Conservation (phyloP, 2,113 vertebrate genomes). For the Anguilla rostrata region DNA sequence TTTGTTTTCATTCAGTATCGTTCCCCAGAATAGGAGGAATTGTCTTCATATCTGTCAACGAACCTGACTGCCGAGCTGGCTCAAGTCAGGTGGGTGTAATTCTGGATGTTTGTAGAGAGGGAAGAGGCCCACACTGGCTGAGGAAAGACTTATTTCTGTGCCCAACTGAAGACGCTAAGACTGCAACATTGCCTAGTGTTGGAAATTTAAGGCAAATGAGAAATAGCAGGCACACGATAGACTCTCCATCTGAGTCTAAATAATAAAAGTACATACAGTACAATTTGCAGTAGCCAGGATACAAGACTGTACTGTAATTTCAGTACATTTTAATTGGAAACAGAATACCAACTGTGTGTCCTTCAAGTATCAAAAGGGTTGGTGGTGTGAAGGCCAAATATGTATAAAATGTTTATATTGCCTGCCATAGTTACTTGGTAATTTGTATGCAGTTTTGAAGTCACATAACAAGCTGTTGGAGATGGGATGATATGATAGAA, state of each 20-base stretch:
- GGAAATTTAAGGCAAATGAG: not conserved
- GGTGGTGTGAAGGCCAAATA: too few species aligned
- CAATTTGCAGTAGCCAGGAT: not conserved
- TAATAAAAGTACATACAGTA: not conserved
- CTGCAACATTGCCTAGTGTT: not conserved
- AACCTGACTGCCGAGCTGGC: not conserved
- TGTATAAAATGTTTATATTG: too few species aligned
- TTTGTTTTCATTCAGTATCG: not conserved
- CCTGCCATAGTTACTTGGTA: too few species aligned
- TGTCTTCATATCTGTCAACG: not conserved
- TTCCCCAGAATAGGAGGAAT: not conserved
- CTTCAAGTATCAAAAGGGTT: too few species aligned
- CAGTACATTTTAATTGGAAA: not conserved
- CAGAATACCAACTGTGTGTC: too few species aligned
- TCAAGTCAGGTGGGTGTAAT: not conserved
- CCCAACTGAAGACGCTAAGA: not conserved
- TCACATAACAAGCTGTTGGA: too few species aligned
- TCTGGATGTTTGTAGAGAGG: not conserved
- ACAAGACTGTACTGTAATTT: not conserved
- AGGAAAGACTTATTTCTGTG: not conserved
- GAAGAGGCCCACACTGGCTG: not conserved
- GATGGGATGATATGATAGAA: too few species aligned
- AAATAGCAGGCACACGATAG: not conserved
- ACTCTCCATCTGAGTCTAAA: not conserved
- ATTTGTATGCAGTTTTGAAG: too few species aligned